These are phyloP conservation scores for Caenorhabditis macrosperma DNA, from an alignment of 2,888 invertebrate species.

Conservation along the genomic window DNA sequence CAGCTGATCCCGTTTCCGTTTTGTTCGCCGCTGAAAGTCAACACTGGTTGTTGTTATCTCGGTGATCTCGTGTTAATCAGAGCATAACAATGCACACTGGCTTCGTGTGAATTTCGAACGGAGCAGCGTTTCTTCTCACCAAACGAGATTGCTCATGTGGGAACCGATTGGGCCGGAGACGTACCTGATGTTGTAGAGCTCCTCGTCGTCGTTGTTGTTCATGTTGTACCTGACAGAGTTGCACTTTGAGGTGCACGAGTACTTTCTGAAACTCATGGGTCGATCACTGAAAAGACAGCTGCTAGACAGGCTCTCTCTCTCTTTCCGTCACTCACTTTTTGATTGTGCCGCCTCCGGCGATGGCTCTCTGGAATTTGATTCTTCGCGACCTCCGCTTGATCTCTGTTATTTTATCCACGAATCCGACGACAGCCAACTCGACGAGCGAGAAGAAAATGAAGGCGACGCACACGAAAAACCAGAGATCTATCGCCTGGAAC, in stretches of 20 bases:
- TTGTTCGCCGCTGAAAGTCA: constrained; percentile 56
- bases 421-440: constrained; percentile 79
- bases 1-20: constrained; percentile 59
- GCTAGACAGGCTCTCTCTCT: neutral
- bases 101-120: too few species aligned
- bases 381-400: constrained; percentile 65
- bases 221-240: constrained; percentile 60
- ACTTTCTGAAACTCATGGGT: constrained; percentile 54
- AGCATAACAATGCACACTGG: neutral
- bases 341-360: constrained; percentile 53
- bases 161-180: too few species aligned
- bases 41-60: neutral
- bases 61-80: neutral
- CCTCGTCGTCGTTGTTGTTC: constrained; percentile 66
- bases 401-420: constrained; percentile 77
- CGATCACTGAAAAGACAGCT: constrained; percentile 41
- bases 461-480: constrained; percentile 79
- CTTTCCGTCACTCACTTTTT: constrained; percentile 54
- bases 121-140: too few species aligned
- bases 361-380: constrained; percentile 62
- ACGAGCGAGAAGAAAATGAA: constrained; percentile 80
- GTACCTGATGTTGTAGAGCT: constrained; percentile 59
- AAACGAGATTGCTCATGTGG: too few species aligned
- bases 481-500: constrained; percentile 77
- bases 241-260: constrained; percentile 56